Evolutionary conservation across 1,140 invertebrate species (phyloP).

Genomic region (Pseudomyrmex concolor): DNA sequence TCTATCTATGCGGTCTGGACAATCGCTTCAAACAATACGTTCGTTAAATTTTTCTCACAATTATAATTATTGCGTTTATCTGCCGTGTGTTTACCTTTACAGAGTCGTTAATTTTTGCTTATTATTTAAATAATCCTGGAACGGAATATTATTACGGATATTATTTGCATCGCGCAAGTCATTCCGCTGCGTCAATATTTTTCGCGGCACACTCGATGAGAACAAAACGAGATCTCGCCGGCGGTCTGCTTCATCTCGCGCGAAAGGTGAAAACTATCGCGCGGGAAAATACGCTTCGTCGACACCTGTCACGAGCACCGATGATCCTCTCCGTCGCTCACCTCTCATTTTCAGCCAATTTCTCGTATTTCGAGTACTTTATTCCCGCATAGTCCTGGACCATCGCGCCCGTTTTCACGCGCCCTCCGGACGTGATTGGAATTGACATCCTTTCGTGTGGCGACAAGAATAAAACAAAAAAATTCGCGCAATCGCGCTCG

Average conservation of each 20-base stretch:
- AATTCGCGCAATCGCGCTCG: slow-evolving; percentile 15
- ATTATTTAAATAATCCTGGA: too few relatives aligned
- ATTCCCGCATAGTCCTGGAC: slow-evolving; percentile 32
- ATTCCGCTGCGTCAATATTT: slow-evolving; percentile 41
- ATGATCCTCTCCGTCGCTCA: slow-evolving; percentile 71
- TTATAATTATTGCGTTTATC: too few relatives aligned
- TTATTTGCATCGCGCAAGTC: neutral
- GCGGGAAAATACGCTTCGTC: slow-evolving; percentile 63
- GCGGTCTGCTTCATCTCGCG: slow-evolving; percentile 59
- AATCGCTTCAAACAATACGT: too few relatives aligned
- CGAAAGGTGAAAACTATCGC: slow-evolving; percentile 47
- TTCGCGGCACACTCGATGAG: slow-evolving; percentile 44
- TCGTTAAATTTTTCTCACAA: too few relatives aligned
- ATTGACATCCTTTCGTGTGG: slow-evolving; percentile 51
- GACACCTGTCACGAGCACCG: slow-evolving; percentile 72
- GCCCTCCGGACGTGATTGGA: slow-evolving; percentile 60
- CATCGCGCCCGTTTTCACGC: slow-evolving; percentile 42
- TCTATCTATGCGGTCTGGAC: too few relatives aligned
- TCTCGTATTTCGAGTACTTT: slow-evolving; percentile 72
- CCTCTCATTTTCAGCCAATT: slow-evolving; percentile 75
- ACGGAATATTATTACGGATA: neutral
- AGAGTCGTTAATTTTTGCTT: too few relatives aligned
- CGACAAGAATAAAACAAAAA: slow-evolving; percentile 55
- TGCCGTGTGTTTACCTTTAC: too few relatives aligned
- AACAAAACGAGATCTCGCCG: slow-evolving; percentile 54